Base-by-base conservation (phyloP, 2,888 invertebrate genomes). In the Apotomis betuletana region DNA sequence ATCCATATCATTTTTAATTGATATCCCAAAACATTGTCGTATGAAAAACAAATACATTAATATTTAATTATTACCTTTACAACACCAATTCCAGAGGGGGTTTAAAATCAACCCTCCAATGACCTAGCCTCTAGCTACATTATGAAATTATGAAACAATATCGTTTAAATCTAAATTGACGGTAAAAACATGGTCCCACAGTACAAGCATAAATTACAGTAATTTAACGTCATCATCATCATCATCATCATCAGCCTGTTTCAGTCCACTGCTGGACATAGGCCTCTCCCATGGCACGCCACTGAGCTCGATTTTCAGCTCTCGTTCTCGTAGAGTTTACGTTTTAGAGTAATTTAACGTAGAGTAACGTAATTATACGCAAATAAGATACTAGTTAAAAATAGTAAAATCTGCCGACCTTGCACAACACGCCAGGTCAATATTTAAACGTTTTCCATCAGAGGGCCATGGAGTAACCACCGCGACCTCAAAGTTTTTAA, bases 61-160 rank as follows among this genome's bases (percentile, higher is more conserved):
- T 49, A 49, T 49, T 41, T 41, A 49, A 49, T 49, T 44, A 44
- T 44, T 49, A 49, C 9, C 49, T 49, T 49, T 9, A 49, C 9
- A 10, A 10, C 9, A 27, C 27, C 27, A 3, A 49, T 49, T 12
- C 49, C 49, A 9, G 49, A 49, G 49, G 49, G 10, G 49, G 3
- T 49, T 27, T 55, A 55, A 9, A 10, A 55, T 10, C 27, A 57
- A 57, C 57, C 36, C 57, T 36, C 57, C 36, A 5, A 9, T 57
- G 57, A 57, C 57, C 12, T 12, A 12, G 27, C 27, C 27, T 15
- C 4, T 15, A 55, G 57, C 36, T 27, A 10, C 12, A 5, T 27
- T 27, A 27, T 27, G 27, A 58, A 36, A 58, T 58, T 58, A 58
- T 58, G 58, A 38, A 36, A 38, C n/a, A 58, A 38, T 58, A 58